Conservation (phyloP, 2,888 invertebrate genomes). For the Mongoloraphidia duomilia region DNA sequence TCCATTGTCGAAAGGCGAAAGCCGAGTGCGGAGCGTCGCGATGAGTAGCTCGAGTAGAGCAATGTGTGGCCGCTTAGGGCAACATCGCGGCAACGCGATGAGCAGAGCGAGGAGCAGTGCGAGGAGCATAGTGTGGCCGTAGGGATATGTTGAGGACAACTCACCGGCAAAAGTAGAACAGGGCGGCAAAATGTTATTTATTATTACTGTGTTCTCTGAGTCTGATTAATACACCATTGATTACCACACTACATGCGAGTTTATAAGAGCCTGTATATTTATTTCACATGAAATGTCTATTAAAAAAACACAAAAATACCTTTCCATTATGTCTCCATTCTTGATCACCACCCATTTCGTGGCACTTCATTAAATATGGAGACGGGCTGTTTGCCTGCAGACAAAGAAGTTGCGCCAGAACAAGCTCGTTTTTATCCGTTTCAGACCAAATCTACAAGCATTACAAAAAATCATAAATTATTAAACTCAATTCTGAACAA, state of each 20-base stretch:
- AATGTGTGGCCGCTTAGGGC: too few relatives aligned
- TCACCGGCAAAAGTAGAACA: too few relatives aligned
- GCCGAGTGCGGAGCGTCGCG: too few relatives aligned
- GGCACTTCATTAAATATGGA: constrained; percentile 78
- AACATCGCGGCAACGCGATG: too few relatives aligned
- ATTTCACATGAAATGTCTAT: neutral
- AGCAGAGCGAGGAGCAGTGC: too few relatives aligned
- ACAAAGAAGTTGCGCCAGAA: constrained; percentile 71
- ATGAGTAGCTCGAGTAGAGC: too few relatives aligned
- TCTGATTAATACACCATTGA: neutral
- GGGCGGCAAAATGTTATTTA: neutral
- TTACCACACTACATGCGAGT: too few relatives aligned
- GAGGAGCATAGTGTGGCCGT: too few relatives aligned
- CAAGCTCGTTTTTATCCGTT: constrained; percentile 67
- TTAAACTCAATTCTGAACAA: neutral
- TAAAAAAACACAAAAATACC: constrained; percentile 30
- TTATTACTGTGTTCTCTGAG: too few relatives aligned
- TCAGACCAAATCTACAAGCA: constrained; percentile 62
- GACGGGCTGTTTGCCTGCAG: constrained; percentile 53
- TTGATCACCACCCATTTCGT: constrained; percentile 81
- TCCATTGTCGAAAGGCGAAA: too few relatives aligned
- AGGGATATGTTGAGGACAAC: too few relatives aligned
- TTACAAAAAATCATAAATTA: neutral
- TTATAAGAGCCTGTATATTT: too few relatives aligned
- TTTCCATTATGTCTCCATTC: constrained; percentile 76